phyloP scores from a whole-genome alignment of 2,113 vertebrate species.

The Lepus timidus region DNA sequence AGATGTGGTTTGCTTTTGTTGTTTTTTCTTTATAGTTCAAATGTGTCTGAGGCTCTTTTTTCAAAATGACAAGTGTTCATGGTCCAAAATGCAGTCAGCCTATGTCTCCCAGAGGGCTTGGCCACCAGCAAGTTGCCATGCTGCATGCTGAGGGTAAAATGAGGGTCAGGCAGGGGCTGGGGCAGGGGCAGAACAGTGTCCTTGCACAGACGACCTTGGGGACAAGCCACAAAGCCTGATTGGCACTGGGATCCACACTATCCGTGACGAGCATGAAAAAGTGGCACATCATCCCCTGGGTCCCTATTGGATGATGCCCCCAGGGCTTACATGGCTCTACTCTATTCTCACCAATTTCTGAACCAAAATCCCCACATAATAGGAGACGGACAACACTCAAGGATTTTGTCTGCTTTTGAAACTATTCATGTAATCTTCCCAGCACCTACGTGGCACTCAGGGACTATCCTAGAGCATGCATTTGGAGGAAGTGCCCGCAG shows the following conservation, averaged over 20 bases:
- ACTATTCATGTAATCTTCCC: not conserved
- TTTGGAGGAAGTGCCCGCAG: not conserved
- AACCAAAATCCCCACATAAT: not conserved
- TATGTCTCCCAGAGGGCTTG: accelerated
- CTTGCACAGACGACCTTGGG: not conserved
- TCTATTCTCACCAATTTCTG: not conserved
- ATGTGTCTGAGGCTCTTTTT: slow-evolving; percentile 34
- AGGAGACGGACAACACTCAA: not conserved
- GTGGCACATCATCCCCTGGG: not conserved
- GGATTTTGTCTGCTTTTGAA: not conserved
- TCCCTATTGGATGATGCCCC: not conserved
- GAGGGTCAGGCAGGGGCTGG: not conserved
- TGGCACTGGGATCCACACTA: not conserved
- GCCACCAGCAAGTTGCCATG: not conserved
- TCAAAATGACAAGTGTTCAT: slow-evolving; percentile 15
- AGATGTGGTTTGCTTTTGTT: not conserved
- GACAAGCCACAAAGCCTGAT: not conserved
- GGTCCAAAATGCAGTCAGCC: not conserved
- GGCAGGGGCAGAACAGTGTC: not conserved
- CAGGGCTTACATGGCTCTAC: not conserved
- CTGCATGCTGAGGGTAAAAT: not conserved
- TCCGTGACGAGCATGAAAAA: not conserved
- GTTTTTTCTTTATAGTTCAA: slow-evolving; percentile 60
- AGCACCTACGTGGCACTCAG: not conserved
- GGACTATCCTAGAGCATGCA: not conserved